A percentile compares a stretch with the other conserved stretches of the same genome.
phyloP scores from a whole-genome alignment of 2,888 invertebrate species.

The Elysia crispata region DNA sequence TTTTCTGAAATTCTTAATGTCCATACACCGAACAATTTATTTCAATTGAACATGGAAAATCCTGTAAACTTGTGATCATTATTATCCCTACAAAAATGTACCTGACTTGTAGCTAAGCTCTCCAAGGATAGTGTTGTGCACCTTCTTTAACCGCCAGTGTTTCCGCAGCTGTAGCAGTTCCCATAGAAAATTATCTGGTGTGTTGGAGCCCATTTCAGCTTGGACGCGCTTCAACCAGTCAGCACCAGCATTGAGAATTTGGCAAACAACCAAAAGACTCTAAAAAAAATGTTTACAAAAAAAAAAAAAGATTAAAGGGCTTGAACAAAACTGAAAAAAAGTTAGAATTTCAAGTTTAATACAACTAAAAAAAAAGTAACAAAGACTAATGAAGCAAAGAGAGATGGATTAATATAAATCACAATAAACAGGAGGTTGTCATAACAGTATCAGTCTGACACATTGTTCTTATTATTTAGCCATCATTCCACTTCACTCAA shows the following conservation, averaged over 20 bases:
- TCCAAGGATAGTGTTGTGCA: conserved; percentile 95
- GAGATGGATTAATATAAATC: too few species aligned
- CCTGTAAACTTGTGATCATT: not conserved
- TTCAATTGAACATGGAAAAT: too few species aligned
- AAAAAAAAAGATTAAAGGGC: too few species aligned
- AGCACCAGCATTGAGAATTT: conserved; percentile 89
- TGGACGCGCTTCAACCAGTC: conserved; percentile 90
- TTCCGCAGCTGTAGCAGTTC: conserved; percentile 92
- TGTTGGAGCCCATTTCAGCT: conserved; percentile 82
- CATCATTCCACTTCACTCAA: too few species aligned
- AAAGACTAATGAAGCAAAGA: too few species aligned
- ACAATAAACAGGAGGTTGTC: too few species aligned
- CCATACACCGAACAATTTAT: not conserved
- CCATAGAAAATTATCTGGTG: conserved; percentile 92
- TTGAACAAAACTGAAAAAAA: too few species aligned
- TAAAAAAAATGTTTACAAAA: conserved; percentile 57
- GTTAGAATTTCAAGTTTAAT: too few species aligned
- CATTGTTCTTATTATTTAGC: too few species aligned
- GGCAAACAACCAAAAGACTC: conserved; percentile 90
- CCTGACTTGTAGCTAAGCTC: conserved; percentile 95
- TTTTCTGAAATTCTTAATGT: not conserved
- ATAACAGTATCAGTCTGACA: too few species aligned
- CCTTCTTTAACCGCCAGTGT: conserved; percentile 97
- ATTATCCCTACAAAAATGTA: conserved; percentile 67
- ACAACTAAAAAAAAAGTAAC: too few species aligned